These are phyloP conservation scores for Ophiodon elongatus DNA, from an alignment of 2,113 vertebrate genomes.

Conservation along the genomic window DNA sequence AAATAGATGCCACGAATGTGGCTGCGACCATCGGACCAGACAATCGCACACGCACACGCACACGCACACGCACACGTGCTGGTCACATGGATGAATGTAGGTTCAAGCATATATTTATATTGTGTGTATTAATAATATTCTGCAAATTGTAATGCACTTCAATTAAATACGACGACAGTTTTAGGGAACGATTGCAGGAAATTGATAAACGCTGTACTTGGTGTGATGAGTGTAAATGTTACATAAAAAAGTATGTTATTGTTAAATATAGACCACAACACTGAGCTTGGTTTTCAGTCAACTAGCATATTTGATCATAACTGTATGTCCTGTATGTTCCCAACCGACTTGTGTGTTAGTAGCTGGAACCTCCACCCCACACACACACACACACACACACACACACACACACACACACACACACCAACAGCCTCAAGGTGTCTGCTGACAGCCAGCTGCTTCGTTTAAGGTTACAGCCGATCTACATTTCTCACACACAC, in stretches of 20 bases:
- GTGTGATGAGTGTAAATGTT: neutral
- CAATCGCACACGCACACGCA: slow-evolving; percentile 29
- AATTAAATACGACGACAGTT: neutral
- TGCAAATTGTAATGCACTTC: neutral
- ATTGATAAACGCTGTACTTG: neutral
- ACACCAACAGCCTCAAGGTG: slow-evolving; percentile 53
- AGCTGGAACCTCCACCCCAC: slow-evolving; percentile 1
- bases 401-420: slow-evolving; percentile 14
- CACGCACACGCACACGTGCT: slow-evolving; percentile 1
- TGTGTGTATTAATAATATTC: neutral
- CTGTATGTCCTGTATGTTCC: slow-evolving; percentile 1
- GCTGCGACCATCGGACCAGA: slow-evolving; percentile 55
- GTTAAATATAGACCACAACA: slow-evolving; percentile 22
- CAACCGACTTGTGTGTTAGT: slow-evolving; percentile 12
- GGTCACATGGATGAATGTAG: slow-evolving; percentile 15
- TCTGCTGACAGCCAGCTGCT: slow-evolving; percentile 73
- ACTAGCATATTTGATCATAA: slow-evolving; percentile 20
- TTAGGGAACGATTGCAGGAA: neutral
- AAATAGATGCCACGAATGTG: slow-evolving; percentile 70
- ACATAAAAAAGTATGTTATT: neutral
- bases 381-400: slow-evolving; percentile 2
- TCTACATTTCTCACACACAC: slow-evolving; percentile 48
- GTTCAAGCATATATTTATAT: neutral
- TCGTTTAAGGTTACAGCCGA: slow-evolving; percentile 63
- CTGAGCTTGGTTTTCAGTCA: neutral